Conservation (phyloP, 2,113 vertebrate genomes). For the Campylomormyrus tamandua region DNA sequence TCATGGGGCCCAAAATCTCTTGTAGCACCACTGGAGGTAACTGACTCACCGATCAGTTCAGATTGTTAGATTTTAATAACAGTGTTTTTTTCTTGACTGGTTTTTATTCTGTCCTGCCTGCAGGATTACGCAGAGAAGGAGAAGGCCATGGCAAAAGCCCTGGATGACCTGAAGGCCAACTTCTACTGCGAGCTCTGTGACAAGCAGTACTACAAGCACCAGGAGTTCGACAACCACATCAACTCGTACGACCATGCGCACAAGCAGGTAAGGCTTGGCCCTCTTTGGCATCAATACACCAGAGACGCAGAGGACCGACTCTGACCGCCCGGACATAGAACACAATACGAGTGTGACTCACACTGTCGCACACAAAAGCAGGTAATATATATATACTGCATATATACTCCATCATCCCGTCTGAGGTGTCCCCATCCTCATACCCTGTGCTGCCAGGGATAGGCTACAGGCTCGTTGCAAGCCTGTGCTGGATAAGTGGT, state of each 20-base stretch:
- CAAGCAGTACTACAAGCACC: slow-evolving; percentile 93
- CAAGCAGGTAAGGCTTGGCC: slow-evolving; percentile 75
- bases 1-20: neutral
- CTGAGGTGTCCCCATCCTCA: neutral
- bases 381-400: neutral
- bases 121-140: slow-evolving; percentile 75
- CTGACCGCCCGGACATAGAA: neutral
- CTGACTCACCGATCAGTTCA: neutral
- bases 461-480: neutral
- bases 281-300: neutral
- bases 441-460: neutral
- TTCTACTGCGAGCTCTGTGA: slow-evolving; percentile 95
- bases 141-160: slow-evolving; percentile 67
- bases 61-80: slow-evolving; percentile 6
- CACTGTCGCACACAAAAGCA: neutral
- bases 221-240: slow-evolving; percentile 97
- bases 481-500: neutral
- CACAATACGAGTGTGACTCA: neutral
- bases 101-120: neutral
- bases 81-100: neutral
- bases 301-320: neutral
- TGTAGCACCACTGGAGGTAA: neutral
- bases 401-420: neutral
- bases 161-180: slow-evolving; percentile 76
- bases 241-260: slow-evolving; percentile 95